Percentiles rank a stretch among this genome's conserved stretches.
phyloP scores from a whole-genome alignment of 2,888 invertebrate genomes.

The Laspeyria flexula region DNA sequence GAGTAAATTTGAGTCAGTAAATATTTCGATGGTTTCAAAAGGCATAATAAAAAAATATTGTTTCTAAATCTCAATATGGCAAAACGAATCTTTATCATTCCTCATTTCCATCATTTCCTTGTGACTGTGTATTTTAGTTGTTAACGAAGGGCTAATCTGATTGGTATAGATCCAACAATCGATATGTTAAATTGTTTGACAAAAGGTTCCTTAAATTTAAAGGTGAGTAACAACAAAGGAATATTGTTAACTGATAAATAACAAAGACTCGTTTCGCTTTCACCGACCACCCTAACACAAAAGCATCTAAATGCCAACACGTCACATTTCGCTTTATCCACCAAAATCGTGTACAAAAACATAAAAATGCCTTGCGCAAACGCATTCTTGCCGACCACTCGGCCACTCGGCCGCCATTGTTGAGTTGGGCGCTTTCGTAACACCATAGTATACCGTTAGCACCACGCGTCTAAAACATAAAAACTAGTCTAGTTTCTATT shows the following conservation, averaged over 20 bases:
- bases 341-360: slow-evolving; percentile 76
- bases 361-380: slow-evolving; percentile 76
- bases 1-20: no score
- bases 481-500: slow-evolving; percentile 72
- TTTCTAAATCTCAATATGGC: no score
- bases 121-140: no score
- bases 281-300: slow-evolving; percentile 78
- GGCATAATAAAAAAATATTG: no score
- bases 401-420: slow-evolving; percentile 58
- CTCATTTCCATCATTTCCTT: no score
- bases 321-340: slow-evolving; percentile 65
- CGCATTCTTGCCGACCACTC: slow-evolving; percentile 71
- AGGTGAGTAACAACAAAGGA: slow-evolving; percentile 36
- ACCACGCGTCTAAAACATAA: slow-evolving; percentile 68
- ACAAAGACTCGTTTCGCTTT: slow-evolving; percentile 63
- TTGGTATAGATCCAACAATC: not conserved
- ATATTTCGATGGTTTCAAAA: no score
- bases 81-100: no score
- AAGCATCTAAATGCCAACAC: slow-evolving; percentile 60
- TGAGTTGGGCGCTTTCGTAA: slow-evolving; percentile 67
- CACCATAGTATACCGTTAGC: slow-evolving; percentile 73
- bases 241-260: slow-evolving; percentile 39
- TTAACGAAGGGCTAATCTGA: no score
- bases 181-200: not conserved
- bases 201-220: slow-evolving; percentile 21